These are phyloP conservation scores for Congeria kusceri DNA, from an alignment of 2,888 invertebrate species.

Conservation along the genomic window DNA sequence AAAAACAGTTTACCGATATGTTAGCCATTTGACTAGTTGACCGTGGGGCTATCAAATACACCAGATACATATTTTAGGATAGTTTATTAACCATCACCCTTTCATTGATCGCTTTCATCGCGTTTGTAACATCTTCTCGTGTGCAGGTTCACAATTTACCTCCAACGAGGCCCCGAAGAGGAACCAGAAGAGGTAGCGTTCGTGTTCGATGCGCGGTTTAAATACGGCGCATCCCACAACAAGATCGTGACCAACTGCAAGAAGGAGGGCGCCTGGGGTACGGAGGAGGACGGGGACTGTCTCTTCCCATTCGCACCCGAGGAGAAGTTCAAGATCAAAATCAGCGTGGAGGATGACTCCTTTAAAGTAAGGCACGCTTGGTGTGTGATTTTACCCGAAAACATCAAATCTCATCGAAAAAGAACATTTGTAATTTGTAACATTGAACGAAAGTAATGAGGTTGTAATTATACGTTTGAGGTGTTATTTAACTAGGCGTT, in stretches of 20 bases:
- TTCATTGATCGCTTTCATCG: no score
- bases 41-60: no score
- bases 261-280: conserved; percentile 52
- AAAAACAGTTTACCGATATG: no score
- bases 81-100: no score
- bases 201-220: conserved; percentile 59
- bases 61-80: no score
- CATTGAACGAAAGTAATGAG: no score
- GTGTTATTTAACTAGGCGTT: no score
- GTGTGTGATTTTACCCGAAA: background rate
- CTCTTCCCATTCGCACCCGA: conserved; percentile 46
- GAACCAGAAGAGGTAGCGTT: conserved; percentile 64
- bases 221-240: conserved; percentile 38
- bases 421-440: no score
- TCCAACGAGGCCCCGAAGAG: conserved; percentile 47
- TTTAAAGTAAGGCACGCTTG: conserved; percentile 43
- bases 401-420: no score
- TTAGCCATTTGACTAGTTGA: no score
- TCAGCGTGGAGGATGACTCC: conserved; percentile 56
- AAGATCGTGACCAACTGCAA: conserved; percentile 59
- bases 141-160: conserved; percentile 55
- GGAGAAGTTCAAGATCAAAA: conserved; percentile 58
- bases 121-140: no score
- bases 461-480: no score
- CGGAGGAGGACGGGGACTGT: conserved; percentile 49